Percentiles rank a stretch among this genome's conserved stretches.
These are phyloP conservation scores for Nycticryphes semicollaris DNA, from an alignment of 2,113 vertebrate species.

Conservation along the genomic window DNA sequence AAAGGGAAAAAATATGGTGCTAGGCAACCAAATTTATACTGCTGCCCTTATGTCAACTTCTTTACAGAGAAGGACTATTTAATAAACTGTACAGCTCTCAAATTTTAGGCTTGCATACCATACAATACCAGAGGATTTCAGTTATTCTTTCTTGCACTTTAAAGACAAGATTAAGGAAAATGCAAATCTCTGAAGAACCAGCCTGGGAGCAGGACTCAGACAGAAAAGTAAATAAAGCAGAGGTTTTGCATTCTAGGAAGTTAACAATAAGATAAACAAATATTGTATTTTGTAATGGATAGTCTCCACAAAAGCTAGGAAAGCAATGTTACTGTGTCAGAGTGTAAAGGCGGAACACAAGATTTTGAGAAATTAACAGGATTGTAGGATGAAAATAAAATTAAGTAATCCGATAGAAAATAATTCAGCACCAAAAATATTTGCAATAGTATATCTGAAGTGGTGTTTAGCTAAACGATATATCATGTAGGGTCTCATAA, in stretches of 20 bases:
- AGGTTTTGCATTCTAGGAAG: constrained; percentile 23
- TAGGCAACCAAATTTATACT: background rate
- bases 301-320: background rate
- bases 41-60: background rate
- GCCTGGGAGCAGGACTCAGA: background rate
- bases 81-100: background rate
- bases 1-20: background rate
- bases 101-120: background rate
- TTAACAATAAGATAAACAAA: constrained; percentile 9
- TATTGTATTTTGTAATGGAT: constrained; percentile 13
- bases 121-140: background rate
- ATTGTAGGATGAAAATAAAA: background rate
- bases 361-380: background rate
- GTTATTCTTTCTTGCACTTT: background rate
- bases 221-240: constrained; percentile 7
- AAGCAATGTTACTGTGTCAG: background rate
- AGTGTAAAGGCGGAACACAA: background rate
- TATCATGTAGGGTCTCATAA: background rate
- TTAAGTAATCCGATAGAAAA: background rate
- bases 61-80: background rate
- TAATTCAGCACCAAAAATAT: background rate
- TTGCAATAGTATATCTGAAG: background rate
- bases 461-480: background rate
- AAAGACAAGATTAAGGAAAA: background rate
- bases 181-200: background rate